Evolutionary conservation across 2,888 invertebrate genomes (phyloP), one percentile per base, ranked within the genome.

Genomic region (Unio pictorum): DNA sequence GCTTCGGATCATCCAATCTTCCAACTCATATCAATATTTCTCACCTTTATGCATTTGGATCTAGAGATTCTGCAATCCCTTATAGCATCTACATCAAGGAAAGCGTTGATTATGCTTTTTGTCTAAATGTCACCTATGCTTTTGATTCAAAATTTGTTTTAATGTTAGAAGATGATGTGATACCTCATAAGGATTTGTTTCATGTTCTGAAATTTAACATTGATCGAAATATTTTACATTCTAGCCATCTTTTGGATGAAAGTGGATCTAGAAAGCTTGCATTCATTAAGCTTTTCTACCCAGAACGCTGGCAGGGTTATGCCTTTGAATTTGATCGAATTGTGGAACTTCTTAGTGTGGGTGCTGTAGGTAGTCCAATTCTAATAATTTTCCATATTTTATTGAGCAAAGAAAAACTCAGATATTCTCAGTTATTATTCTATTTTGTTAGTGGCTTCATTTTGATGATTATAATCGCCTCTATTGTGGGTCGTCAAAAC

Each of bases 161-260:
- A 20, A 45, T 89, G 61, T 63, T 88, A n/a, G 88, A 89, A 72
- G 89, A 89, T 64, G 89, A 89, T 64, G 84, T 87, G 7, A 55
- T 87, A 20, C 86, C 87, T 6, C 64, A 74, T 11, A 64, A 72
- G 8, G 80, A 85, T 68, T 67, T 86, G n/a, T 76, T 87, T 23
- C 34, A 56, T 8, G 75, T 82, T 7, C 66, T 88, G 8, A 45
- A 78, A 18, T 73, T 85, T 61, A 68, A 82, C 0, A 55, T 88
- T 4, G 61, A 72, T 45, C 45, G 45, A 23, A 64, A 73, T 57
- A 70, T 73, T 65, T 34, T 72, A 23, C 62, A 62, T 17, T 55
- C 66, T 55, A 11, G 66, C 17, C 56, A 26, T 11, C 3, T n/a
- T 1, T 11, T 55, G 7, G 54, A 61, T 34, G n/a, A 57, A 26